These are phyloP conservation scores for Rhineura floridana DNA, from an alignment of 2,113 vertebrate genomes.

Conservation along the genomic window DNA sequence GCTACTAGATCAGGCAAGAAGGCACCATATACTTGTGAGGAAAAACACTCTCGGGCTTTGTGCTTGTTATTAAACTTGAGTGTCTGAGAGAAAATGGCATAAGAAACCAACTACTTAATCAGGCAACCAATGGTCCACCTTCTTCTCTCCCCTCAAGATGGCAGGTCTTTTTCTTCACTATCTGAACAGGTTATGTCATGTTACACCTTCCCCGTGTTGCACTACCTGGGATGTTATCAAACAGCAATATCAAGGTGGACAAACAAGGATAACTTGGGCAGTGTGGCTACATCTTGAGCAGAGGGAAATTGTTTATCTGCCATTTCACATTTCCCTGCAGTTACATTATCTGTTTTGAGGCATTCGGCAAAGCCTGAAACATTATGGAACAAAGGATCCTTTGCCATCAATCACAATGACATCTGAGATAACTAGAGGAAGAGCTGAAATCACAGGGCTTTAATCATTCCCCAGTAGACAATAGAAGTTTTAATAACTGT, in stretches of 20 bases:
- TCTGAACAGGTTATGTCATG: neutral
- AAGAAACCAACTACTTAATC: neutral
- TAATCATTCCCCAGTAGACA: slow-evolving; percentile 53
- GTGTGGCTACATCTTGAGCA: slow-evolving; percentile 36
- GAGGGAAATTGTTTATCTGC: slow-evolving; percentile 58
- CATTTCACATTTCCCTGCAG: slow-evolving; percentile 52
- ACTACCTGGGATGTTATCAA: slow-evolving; percentile 33
- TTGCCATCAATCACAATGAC: slow-evolving; percentile 60
- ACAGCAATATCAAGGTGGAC: neutral
- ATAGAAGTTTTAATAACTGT: slow-evolving; percentile 34
- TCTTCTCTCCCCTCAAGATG: neutral
- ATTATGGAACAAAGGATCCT: slow-evolving; percentile 51
- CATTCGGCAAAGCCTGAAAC: slow-evolving; percentile 39
- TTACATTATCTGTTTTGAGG: slow-evolving; percentile 55
- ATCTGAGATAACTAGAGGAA: slow-evolving; percentile 60
- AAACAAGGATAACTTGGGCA: slow-evolving; percentile 32
- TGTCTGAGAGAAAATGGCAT: neutral
- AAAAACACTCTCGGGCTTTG: accelerated
- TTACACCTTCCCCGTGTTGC: neutral
- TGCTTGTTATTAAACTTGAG: neutral
- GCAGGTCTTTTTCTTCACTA: neutral
- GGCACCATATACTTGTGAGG: neutral
- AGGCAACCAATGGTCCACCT: slow-evolving; percentile 8
- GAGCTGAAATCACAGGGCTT: slow-evolving; percentile 45
- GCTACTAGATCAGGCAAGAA: neutral